phyloP scores from a whole-genome alignment of 2,797 vertebrate genomes.

The Cossypha heuglini region DNA sequence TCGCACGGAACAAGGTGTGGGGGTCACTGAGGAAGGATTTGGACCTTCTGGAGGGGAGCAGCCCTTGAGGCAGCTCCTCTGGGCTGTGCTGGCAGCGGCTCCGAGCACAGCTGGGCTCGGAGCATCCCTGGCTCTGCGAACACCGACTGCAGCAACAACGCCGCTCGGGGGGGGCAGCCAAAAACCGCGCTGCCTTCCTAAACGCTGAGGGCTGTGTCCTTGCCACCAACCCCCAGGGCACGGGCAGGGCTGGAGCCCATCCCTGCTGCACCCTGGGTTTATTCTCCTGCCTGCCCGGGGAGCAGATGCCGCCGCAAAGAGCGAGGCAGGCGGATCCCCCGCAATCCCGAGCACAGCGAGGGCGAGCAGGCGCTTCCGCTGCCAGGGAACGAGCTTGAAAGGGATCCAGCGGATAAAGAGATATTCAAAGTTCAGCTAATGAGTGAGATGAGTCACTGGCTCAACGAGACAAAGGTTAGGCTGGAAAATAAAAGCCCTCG shows the following conservation, averaged over 20 bases:
- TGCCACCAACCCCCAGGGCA: neutral
- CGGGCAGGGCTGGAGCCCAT: neutral
- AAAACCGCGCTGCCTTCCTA: neutral
- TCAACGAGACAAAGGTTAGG: constrained; percentile 71
- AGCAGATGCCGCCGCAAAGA: neutral
- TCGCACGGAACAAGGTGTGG: neutral
- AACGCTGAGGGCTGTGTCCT: neutral
- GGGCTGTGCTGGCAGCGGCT: neutral
- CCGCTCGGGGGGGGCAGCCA: neutral
- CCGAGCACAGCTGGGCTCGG: neutral
- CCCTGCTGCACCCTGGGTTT: neutral
- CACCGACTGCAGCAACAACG: neutral
- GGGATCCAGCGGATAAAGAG: constrained; percentile 67
- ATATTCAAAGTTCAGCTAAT: constrained; percentile 73
- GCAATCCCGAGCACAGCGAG: constrained; percentile 19
- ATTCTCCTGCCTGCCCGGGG: neutral
- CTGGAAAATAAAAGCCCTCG: constrained; percentile 33
- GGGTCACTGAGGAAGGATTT: neutral
- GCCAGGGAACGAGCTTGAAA: constrained; percentile 70
- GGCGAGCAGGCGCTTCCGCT: constrained; percentile 42
- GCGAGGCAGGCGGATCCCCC: neutral
- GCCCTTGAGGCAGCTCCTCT: rapidly evolving
- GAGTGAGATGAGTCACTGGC: constrained; percentile 75
- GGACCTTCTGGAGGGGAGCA: neutral
- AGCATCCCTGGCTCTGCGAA: neutral